Conservation (phyloP, 2,888 invertebrate species). For the Melinaea marsaeus region DNA sequence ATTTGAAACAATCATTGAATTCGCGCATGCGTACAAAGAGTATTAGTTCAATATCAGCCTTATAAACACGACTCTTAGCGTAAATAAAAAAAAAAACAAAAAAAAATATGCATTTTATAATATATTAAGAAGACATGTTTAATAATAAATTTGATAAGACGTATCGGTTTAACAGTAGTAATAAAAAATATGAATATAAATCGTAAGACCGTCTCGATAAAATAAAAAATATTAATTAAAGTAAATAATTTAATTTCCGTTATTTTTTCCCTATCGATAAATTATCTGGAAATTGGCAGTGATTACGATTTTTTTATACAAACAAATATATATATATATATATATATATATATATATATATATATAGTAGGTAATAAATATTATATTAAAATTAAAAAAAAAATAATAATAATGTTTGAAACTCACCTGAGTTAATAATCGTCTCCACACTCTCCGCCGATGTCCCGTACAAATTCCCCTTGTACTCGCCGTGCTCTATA, state of each 20-base stretch:
- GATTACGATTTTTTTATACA: background rate
- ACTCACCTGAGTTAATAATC: constrained; percentile 84
- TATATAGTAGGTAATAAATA: constrained; percentile 3
- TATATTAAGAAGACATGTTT: too few relatives aligned
- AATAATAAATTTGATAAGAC: too few relatives aligned
- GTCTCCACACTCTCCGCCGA: constrained; percentile 92
- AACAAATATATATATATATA: constrained; percentile 5
- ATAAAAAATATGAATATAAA: too few relatives aligned
- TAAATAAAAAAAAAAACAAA: too few relatives aligned
- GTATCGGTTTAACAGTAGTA: too few relatives aligned
- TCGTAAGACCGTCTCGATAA: too few relatives aligned
- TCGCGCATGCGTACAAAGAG: background rate
- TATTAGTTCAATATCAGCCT: background rate
- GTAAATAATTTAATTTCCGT: too few relatives aligned
- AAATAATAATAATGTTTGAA: background rate
- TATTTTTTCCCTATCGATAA: too few relatives aligned
- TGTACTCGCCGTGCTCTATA: constrained; percentile 97
- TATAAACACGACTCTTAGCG: too few relatives aligned
- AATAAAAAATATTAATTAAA: too few relatives aligned
- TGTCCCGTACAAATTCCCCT: constrained; percentile 96
- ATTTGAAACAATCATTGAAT: background rate
- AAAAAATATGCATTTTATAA: too few relatives aligned
- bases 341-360: constrained; percentile 1
- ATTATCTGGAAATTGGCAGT: too few relatives aligned
- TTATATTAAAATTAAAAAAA: background rate